These are phyloP conservation scores for Xestia ashworthii DNA, from an alignment of 2,888 invertebrate species.

Conservation along the genomic window DNA sequence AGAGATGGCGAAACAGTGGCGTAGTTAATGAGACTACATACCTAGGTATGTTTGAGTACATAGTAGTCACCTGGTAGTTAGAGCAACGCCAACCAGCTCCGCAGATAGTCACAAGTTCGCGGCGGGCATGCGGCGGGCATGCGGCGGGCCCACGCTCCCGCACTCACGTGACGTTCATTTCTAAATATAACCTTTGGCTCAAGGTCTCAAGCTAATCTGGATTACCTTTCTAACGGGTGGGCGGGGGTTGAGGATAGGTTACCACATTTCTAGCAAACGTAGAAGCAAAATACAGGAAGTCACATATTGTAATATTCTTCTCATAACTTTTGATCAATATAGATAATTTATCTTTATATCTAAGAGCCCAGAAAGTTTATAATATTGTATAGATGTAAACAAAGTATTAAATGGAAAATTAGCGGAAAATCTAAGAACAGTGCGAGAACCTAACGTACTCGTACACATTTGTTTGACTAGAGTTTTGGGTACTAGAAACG, in stretches of 20 bases:
- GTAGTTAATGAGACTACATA: too few species aligned
- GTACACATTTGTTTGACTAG: neutral
- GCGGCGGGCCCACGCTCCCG: neutral
- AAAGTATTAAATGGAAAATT: neutral
- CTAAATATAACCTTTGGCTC: slow-evolving; percentile 6
- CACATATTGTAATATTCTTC: neutral
- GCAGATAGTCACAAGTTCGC: neutral
- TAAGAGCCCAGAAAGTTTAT: neutral
- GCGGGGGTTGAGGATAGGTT: neutral
- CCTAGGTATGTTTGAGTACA: too few species aligned
- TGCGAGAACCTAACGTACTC: neutral
- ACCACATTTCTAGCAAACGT: neutral
- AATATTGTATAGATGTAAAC: neutral
- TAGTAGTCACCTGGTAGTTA: too few species aligned
- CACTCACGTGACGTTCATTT: neutral
- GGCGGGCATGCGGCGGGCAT: too few species aligned
- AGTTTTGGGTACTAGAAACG: neutral
- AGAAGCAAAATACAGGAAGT: neutral
- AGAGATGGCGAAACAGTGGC: too few species aligned
- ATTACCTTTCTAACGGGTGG: neutral
- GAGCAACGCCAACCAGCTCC: too few species aligned
- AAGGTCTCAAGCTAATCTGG: neutral
- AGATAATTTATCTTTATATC: neutral
- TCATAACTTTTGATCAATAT: neutral
- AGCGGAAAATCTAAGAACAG: neutral